Conservation (phyloP, 2,113 vertebrate species). For the Forbesichthys papilliferus region DNA sequence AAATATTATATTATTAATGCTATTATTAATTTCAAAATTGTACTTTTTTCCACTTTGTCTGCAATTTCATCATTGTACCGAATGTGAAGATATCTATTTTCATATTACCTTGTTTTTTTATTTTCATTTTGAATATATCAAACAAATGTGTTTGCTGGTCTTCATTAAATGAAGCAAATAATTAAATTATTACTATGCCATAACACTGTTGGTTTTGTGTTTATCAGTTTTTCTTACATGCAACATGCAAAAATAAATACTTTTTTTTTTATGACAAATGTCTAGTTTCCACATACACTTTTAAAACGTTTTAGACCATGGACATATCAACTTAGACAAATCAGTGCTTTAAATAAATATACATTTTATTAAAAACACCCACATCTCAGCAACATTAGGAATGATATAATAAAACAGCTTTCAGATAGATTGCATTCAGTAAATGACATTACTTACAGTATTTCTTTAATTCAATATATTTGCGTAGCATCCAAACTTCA, state of each 20-base stretch:
- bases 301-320: slow-evolving; percentile 9
- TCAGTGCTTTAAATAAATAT: slow-evolving; percentile 99
- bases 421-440: slow-evolving; percentile 98
- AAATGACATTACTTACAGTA: slow-evolving; percentile 99
- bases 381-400: slow-evolving; percentile 98
- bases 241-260: too few species aligned
- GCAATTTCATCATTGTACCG: neutral
- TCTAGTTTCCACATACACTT: neutral
- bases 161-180: slow-evolving; percentile 49
- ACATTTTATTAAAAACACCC: slow-evolving; percentile 99
- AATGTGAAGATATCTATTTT: neutral
- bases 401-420: slow-evolving; percentile 99
- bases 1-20: neutral
- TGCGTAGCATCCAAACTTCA: slow-evolving; percentile 83
- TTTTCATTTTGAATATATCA: neutral
- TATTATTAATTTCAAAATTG: too few species aligned
- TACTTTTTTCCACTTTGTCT: neutral
- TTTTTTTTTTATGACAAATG: too few species aligned
- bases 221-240: too few species aligned
- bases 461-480: slow-evolving; percentile 82
- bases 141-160: neutral
- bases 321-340: slow-evolving; percentile 44
- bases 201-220: too few species aligned
- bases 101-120: neutral
- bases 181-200: neutral